Percentiles rank a stretch among this genome's conserved stretches.
These are phyloP conservation scores for Corythoichthys haematopterus DNA, from an alignment of 2,113 vertebrate species.

Conservation along the genomic window DNA sequence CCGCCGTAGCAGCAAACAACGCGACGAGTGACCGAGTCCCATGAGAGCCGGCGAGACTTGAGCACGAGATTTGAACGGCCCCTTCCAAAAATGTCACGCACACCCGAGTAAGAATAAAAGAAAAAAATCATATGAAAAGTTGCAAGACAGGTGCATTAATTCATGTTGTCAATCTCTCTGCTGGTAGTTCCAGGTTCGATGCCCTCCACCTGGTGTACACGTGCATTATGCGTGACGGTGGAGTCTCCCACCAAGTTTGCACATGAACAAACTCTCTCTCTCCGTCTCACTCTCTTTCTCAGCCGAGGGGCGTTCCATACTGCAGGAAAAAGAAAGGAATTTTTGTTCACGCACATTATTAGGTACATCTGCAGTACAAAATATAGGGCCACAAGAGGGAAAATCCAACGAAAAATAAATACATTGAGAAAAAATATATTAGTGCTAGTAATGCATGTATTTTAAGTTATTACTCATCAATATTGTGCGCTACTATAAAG, in stretches of 20 bases:
- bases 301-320: constrained; percentile 1
- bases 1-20: constrained; percentile 95
- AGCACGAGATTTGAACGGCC: constrained; percentile 9
- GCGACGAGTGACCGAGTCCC: constrained; percentile 97
- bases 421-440: neutral
- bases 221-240: constrained; percentile 1
- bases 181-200: constrained; percentile 40
- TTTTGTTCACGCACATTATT: neutral
- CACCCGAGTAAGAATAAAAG: neutral
- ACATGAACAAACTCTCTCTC: neutral
- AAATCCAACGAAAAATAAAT: neutral
- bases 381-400: neutral
- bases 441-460: too few relatives aligned
- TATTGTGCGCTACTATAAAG: too few relatives aligned
- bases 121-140: neutral
- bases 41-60: constrained; percentile 84
- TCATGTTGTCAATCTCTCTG: constrained; percentile 23
- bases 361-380: neutral
- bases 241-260: constrained; percentile 5
- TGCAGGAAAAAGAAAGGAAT: neutral
- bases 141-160: constrained; percentile 21
- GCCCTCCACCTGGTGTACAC: constrained; percentile 6
- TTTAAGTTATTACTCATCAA: too few relatives aligned
- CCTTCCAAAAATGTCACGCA: neutral
- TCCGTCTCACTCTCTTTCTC: neutral